Base-by-base conservation (phyloP, 2,113 vertebrate genomes). In the Amblyopsis rosae region DNA sequence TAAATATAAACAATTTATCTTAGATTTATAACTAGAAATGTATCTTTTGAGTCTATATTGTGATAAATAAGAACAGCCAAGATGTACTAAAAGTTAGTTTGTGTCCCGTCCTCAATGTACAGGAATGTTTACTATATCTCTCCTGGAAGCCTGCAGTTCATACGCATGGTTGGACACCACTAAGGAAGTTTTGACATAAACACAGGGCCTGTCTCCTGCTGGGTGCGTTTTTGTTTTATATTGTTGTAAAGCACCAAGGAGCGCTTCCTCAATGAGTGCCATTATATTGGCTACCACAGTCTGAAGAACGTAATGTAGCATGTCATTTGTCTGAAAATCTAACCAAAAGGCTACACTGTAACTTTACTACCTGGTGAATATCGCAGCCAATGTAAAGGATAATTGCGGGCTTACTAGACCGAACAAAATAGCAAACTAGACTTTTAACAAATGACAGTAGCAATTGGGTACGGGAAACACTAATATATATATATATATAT, bases 101-200 rank as follows among this genome's bases (percentile, higher is more conserved):
- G 60, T 63, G 48, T 59, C 54, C 19, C 77, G 55, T 13, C 48
- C 70, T 69, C 67, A 69, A 70, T 61, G 67, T 19, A 62, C 49
- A 68, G 58, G 66, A 62, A 73, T 86, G 82, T 86, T 86, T 82
- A 83, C 75, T 64, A 45, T 82, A 82, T 73, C 77, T 47, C 74
- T 74, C 75, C 64, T 3, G 72, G 81, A 75, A 12, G 81, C 72
- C 86, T 50, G 65, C 59, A 74, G 75, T 83, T 81, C 82, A 83
- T 82, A 82, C 48, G 67, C 67, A 19, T 19, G 26, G 62, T 70
- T 62, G 74, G 82, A 41, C 79, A 72, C 55, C 12, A 55, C 53
- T 67, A 53, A 82, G 88, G 90, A 91, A 90, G 86, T 75, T 46
- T 67, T 70, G 72, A 84, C 75, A 83, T 90, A 90, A 90, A 88